Percentiles rank a stretch among this genome's conserved stretches.
phyloP scores from a whole-genome alignment of 2,888 invertebrate species.

The Lottia scabra region DNA sequence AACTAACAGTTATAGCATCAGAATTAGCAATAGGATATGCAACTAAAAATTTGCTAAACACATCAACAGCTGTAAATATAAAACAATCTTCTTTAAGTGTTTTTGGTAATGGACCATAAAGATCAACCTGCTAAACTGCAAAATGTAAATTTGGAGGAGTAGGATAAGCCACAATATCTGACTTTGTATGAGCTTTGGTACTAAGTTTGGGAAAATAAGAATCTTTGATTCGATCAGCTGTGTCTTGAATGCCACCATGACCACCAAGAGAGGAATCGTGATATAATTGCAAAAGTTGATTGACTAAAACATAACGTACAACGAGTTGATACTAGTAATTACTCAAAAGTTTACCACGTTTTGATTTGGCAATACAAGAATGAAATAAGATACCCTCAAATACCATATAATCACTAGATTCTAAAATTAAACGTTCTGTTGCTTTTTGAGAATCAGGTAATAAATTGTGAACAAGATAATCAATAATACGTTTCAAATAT shows the following conservation, averaged over 20 bases:
- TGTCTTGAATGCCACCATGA: too few relatives aligned
- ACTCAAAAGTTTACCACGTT: constrained; percentile 17
- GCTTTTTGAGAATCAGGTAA: constrained; percentile 25
- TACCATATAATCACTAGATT: constrained; percentile 25
- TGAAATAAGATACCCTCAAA: too few relatives aligned
- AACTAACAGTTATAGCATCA: constrained; percentile 14
- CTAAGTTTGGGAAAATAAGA: constrained; percentile 15
- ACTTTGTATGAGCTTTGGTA: constrained; percentile 13
- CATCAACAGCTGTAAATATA: constrained; percentile 15
- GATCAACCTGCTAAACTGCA: too few relatives aligned
- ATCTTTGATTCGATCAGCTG: too few relatives aligned
- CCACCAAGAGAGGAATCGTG: too few relatives aligned
- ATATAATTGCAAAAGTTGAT: too few relatives aligned
- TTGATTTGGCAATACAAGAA: constrained; percentile 16
- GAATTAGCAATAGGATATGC: constrained; percentile 13
- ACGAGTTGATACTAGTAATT: constrained; percentile 23
- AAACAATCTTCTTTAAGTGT: constrained; percentile 14
- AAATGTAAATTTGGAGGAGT: too few relatives aligned
- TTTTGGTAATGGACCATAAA: constrained; percentile 18
- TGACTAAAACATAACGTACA: constrained; percentile 19
- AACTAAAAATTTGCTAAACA: constrained; percentile 13
- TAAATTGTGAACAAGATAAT: too few relatives aligned
- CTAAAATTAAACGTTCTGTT: constrained; percentile 21
- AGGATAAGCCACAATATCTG: constrained; percentile 11
- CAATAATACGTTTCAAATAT: too few relatives aligned